Evolutionary conservation across 1,140 invertebrate species (phyloP).

Genomic region (Bombus sylvicola): DNA sequence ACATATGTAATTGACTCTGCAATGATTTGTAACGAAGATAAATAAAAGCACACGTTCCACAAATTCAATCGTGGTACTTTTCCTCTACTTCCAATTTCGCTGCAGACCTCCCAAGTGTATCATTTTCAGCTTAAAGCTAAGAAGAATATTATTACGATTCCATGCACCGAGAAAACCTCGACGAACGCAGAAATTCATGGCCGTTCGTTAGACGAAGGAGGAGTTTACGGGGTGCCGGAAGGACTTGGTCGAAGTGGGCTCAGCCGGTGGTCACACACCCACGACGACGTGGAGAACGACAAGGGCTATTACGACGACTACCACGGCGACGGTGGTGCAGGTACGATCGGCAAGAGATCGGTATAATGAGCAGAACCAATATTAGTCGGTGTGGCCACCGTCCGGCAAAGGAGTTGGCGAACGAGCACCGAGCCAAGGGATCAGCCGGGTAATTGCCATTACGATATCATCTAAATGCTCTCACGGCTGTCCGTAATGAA

Average conservation of each 20-base stretch:
- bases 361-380: slow-evolving; percentile 73
- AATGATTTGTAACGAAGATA: background rate
- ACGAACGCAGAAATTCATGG: background rate
- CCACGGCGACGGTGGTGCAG: slow-evolving; percentile 47
- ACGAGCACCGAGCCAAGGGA: slow-evolving; percentile 58
- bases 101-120: too few species aligned
- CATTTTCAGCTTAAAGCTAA: background rate
- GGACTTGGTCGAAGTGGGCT: slow-evolving; percentile 22
- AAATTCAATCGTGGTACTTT: background rate
- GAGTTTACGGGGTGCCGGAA: slow-evolving; percentile 43
- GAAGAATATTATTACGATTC: too few species aligned
- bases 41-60: background rate
- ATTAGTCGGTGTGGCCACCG: slow-evolving; percentile 68
- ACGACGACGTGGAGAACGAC: slow-evolving; percentile 61
- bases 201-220: background rate
- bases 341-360: slow-evolving; percentile 65
- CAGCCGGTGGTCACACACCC: slow-evolving; percentile 70
- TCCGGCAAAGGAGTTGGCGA: slow-evolving; percentile 61
- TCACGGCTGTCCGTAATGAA: slow-evolving; percentile 77
- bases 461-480: slow-evolving; percentile 79
- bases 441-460: slow-evolving; percentile 74
- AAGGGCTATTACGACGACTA: slow-evolving; percentile 55
- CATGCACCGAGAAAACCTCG: background rate
- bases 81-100: background rate
- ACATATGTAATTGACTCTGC: background rate